A percentile compares a stretch with the other conserved stretches of the same genome.
Evolutionary conservation across 2,797 vertebrate genomes (phyloP).

Genomic region (Sebastes oblongus): DNA sequence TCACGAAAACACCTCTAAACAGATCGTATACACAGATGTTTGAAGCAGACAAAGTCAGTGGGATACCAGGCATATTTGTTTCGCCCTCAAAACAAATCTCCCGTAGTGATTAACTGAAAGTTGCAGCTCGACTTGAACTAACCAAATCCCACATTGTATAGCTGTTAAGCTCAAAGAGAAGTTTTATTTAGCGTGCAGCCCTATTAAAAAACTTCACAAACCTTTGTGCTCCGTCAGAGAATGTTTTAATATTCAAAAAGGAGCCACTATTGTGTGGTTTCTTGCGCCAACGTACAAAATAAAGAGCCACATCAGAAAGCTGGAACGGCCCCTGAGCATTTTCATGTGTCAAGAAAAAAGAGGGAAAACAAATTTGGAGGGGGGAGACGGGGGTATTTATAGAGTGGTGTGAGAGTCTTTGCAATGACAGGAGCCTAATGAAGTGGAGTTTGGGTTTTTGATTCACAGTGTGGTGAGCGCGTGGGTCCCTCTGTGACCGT

Average conservation of each 20-base stretch:
- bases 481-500: constrained; percentile 74
- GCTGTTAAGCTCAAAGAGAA: constrained; percentile 79
- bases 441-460: constrained; percentile 78
- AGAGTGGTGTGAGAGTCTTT: constrained; percentile 81
- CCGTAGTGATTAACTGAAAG: constrained; percentile 60
- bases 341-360: constrained; percentile 79
- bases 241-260: constrained; percentile 86
- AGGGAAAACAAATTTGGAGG: constrained; percentile 82
- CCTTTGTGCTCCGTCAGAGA: constrained; percentile 80
- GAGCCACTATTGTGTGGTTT: constrained; percentile 84
- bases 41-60: constrained; percentile 56
- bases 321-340: constrained; percentile 81
- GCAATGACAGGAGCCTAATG: constrained; percentile 82
- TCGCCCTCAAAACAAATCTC: constrained; percentile 78
- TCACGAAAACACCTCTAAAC: constrained; percentile 57
- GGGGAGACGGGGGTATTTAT: constrained; percentile 83
- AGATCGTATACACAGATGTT: constrained; percentile 51
- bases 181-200: constrained; percentile 80
- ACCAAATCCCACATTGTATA: constrained; percentile 77
- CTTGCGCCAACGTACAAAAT: constrained; percentile 82
- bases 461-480: constrained; percentile 78
- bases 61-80: constrained; percentile 76
- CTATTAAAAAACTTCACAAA: constrained; percentile 84
- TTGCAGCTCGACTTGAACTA: constrained; percentile 65
- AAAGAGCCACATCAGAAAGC: constrained; percentile 86